Base-by-base conservation (phyloP, 1,140 invertebrate genomes). In the roundworm (Caenorhabditis elegans) region DNA sequence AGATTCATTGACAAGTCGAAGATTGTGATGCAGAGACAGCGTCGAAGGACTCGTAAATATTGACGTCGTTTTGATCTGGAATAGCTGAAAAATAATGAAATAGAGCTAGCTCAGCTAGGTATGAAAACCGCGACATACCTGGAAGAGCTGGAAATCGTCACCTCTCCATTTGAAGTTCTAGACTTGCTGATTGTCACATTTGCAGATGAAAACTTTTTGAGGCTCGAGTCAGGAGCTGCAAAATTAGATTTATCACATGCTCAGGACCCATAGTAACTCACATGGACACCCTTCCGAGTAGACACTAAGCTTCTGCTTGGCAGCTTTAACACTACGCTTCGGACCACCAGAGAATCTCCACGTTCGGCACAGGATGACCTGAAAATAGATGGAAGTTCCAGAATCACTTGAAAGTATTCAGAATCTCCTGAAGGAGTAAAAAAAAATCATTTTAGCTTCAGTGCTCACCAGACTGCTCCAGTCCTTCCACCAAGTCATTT, bases 1-100 rank as follows among this genome's bases (percentile, higher is more conserved):
- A 88, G 70, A 80, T 88, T 88, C 87, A 88, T 87, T 8, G 77
- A 78, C 19, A 88, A 49, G 77, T 88, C 87, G 48, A 89, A 82
- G 10, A 88, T 47, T 3, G 87, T 87, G 36, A 88, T 88, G 28
- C 75, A 86, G 22, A 88, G 85, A 60, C 85, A 89, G 28, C 87
- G 47, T 19, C 87, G 55, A 4, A 88, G 78, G n/a, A 89, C 88
- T 51, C 83, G 49, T 53, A 89, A 76, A 47, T 87, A 88, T 77
- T 87, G 87, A 19, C 76, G 78, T 15, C 86, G 60, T 65, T 86
- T 78, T n/a, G 82, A 36, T 76, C 85, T 83, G 53, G n/a, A 85
- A 85, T 39, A 55, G 0, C 3, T 6, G n/a, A 17, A 48, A 10
- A 17, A 10, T 48, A 17, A 10, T 17, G 13, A 3, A 3, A 48